Evolutionary conservation across 2,888 invertebrate genomes (phyloP), one percentile per base, ranked within the genome.

Genomic region (Heteromyza rotundicornis): DNA sequence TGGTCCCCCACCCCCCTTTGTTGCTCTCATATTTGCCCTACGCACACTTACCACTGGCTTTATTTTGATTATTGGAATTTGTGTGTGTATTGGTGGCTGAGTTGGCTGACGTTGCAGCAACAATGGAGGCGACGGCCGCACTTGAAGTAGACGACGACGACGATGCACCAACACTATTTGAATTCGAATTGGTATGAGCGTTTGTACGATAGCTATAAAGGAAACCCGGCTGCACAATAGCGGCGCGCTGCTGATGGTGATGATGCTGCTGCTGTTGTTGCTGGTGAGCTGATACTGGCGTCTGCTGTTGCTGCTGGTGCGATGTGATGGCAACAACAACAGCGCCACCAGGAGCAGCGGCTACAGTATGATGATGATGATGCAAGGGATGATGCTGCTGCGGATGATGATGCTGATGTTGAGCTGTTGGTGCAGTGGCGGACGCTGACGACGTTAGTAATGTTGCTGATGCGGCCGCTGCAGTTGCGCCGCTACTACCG

Each of bases 181-280:
- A 70, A 61, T 69, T 77, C 49, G 53, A 22, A 55, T 75, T 67
- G 64, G 70, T 65, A 68, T 71, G 75, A 23, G 67, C 68, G 59
- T 65, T 73, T 63, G 78, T 66, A 56, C 80, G 77, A 64, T 80
- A 80, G 62, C 74, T 79, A 60, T 77, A 79, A 20, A 80, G 67
- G 62, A 76, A 76, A 24, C 80, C 78, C 2, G 79, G 80, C 61
- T 80, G 80, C 22, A 80, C 80, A 56, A 75, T 72, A 58, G 75
- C 71, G 51, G 75, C 69, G 58, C 74, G 74, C 56, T 71, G 74
- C 19, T 47, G 47, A 63, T 72, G 75, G 52, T 69, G 71, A 49
- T 73, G 70, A 7, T 67, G 70, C 56, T 83, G 78, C 84, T 84
- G 52, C 52, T 52, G 52, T 27, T 52, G 54, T 54, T 54, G 54